Evolutionary conservation across 2,888 invertebrate species (phyloP), one percentile per base, ranked within the genome.

Genomic region (Chironomus tentans): DNA sequence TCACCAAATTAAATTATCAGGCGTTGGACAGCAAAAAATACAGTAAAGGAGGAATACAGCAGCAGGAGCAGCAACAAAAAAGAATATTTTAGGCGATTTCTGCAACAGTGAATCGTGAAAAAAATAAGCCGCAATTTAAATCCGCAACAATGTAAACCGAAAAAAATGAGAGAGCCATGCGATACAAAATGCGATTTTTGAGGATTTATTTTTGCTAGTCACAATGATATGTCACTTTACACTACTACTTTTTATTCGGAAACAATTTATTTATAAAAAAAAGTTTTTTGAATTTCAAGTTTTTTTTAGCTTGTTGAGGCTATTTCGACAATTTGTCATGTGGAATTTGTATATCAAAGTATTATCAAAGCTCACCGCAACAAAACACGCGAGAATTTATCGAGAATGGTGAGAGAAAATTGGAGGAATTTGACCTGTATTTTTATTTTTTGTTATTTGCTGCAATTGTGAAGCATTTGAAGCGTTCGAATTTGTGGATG

Each of bases 81-180:
- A 56, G 15, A 15, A 56, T 15, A 15, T 65, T 24, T 65, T 24
- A 21, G 65, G 65, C 65, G 21, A 13, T 47, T 70, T 70, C 47
- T 70, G 70, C 21, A 70, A 56, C 70, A 70, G 21, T 21, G 48
- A 50, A 56, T 56, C 18, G 18, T 21, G 47, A 50, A 22, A 28
- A 56, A 56, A 13, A 24, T 22, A 56, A 50, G 28, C 71, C 71
- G 56, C 71, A 71, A 71, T 71, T 50, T 71, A 71, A 71, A 47
- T 71, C 71, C 50, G 47, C 71, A 71, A 71, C 71, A 71, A 50
- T 71, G 71, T 71, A 71, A 71, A 71, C 71, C 71, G 2, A 56
- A 71, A 71, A 24, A 65, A 12, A 24, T 1, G 4, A 38, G 10
- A 18, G 56, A n/a, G 56, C 15, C 7, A 65, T 65, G 65, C n/a